Evolutionary conservation across 1,140 invertebrate species (phyloP).

Genomic region (Cardiocondyla obscurior): DNA sequence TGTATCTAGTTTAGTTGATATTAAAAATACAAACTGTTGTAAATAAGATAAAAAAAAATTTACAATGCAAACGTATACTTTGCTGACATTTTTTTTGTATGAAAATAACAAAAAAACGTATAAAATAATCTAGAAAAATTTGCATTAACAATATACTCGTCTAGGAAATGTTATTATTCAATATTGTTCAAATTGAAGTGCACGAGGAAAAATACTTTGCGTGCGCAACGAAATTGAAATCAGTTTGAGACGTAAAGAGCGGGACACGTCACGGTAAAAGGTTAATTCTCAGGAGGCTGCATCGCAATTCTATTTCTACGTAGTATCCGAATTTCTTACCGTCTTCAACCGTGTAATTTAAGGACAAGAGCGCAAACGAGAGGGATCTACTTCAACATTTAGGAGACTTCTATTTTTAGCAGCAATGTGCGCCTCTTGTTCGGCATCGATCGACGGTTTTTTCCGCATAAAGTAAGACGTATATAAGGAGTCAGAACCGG

Average conservation of each 20-base stretch:
- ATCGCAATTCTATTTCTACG: neutral
- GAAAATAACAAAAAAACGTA: too few relatives aligned
- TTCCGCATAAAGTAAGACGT: slow-evolving; percentile 44
- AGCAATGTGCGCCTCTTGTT: slow-evolving; percentile 44
- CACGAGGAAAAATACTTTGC: neutral
- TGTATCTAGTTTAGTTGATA: too few relatives aligned
- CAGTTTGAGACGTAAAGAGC: neutral
- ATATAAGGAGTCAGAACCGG: slow-evolving; percentile 16
- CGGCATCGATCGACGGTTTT: slow-evolving; percentile 62
- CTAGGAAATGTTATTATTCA: neutral
- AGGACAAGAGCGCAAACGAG: neutral
- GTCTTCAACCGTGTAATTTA: neutral
- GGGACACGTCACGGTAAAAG: neutral
- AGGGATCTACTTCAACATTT: slow-evolving; percentile 63
- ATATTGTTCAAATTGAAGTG: neutral
- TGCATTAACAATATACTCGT: too few relatives aligned
- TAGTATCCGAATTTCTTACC: neutral
- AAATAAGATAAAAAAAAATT: too few relatives aligned
- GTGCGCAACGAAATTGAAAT: neutral
- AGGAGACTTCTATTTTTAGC: slow-evolving; percentile 65
- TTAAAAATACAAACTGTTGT: too few relatives aligned
- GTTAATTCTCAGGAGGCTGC: neutral
- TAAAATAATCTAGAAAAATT: too few relatives aligned
- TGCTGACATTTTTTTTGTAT: too few relatives aligned
- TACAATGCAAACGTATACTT: too few relatives aligned